Base-by-base conservation (phyloP, 1,140 invertebrate species). In the Ceratosolen fusciceps region DNA sequence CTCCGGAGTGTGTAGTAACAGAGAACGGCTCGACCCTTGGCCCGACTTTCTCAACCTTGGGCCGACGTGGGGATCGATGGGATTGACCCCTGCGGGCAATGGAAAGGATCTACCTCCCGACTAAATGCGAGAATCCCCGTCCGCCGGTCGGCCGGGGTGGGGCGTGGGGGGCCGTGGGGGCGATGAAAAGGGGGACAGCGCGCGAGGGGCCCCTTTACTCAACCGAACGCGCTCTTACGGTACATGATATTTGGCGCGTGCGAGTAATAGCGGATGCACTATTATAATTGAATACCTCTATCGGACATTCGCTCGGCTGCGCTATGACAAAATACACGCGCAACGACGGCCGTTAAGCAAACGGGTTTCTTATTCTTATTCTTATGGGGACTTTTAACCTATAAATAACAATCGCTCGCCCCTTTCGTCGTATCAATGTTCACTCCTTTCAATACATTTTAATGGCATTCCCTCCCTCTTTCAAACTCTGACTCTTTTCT, bases 201-300 rank as follows among this genome's bases (percentile, higher is more conserved):
- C 8, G 67, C 14, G 52, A 73, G 21, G 52, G 8, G 31, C 29
- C n/a, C 29, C 16, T 26, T 49, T n/a, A n/a, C n/a, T n/a, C n/a
- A n/a, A 65, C 60, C 10, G 31, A 65, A 65, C 31, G 47, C 29
- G 24, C 14, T 52, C 7, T 75, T 75, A 37, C 58, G 73, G 73
- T 75, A 75, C 58, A 75, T 65, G 37, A 75, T 75, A 75, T 65
- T 75, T 47, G 73, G 58, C 73, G 72, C 73, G 58, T 74, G 73
- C 58, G 37, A 75, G 58, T 75, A 75, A 74, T 75, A 49, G 43
- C 58, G 34, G 29, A 37, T 39, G n/a, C 10, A 37, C 60, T 37
- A 37, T 65, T 65, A 37, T 65, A 65, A 65, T 65, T 65, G 43
- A 19, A n/a, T n/a, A n/a, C n/a, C n/a, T n/a, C 39, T 14, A 10